Conservation (phyloP, 2,113 vertebrate genomes). For the Andinoacara biseriatus region DNA sequence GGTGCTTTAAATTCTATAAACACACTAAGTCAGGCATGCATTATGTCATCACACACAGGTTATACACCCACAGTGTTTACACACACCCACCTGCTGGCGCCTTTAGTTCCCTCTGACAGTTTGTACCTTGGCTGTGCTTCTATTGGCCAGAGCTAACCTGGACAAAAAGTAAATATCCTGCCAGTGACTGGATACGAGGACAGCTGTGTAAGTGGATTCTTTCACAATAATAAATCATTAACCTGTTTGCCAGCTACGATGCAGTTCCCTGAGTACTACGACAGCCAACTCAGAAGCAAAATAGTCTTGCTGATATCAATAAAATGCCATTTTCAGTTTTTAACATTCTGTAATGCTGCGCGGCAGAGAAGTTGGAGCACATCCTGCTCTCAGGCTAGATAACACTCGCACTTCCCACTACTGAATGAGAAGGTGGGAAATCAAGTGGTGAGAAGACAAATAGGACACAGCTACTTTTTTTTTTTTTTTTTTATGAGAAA, state of each 20-base stretch:
- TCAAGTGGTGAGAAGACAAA: conserved; percentile 60
- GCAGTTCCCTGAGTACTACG: not conserved
- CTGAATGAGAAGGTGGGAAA: conserved; percentile 69
- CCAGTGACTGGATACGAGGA: conserved; percentile 1
- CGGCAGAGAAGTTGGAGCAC: conserved; percentile 61
- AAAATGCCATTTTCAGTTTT: conserved; percentile 47
- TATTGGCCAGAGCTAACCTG: conserved; percentile 24
- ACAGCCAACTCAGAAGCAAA: not conserved
- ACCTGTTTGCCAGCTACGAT: conserved; percentile 34
- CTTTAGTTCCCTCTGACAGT: conserved; percentile 22
- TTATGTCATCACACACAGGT: conserved; percentile 5
- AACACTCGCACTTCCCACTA: conserved; percentile 68
- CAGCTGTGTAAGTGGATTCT: conserved; percentile 59
- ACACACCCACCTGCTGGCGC: conserved; percentile 14
- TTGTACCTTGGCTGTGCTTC: conserved; percentile 11
- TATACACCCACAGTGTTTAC: conserved; percentile 6
- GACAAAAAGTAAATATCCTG: conserved; percentile 37
- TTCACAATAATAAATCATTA: conserved; percentile 72
- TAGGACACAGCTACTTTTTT: conserved; percentile 52
- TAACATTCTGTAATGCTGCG: conserved; percentile 40
- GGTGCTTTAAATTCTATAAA: not conserved
- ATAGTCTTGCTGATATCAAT: conserved; percentile 30
- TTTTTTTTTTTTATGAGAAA: not conserved
- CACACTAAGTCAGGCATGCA: not conserved
- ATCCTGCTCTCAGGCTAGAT: conserved; percentile 68